A percentile compares a stretch with the other conserved stretches of the same genome.
phyloP scores from a whole-genome alignment of 2,888 invertebrate species.

The Nysson spinosus region DNA sequence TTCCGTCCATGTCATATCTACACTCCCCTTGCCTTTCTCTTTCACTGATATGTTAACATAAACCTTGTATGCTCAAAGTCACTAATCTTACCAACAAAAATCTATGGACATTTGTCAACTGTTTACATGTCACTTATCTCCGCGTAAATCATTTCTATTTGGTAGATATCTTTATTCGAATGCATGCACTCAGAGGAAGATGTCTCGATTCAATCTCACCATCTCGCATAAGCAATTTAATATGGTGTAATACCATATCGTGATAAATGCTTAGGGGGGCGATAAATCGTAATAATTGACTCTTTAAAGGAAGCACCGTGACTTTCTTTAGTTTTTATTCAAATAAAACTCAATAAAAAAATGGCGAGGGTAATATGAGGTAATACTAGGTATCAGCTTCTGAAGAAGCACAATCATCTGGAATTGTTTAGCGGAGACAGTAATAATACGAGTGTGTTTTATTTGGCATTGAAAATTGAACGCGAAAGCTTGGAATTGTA shows the following conservation, averaged over 20 bases:
- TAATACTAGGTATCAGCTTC: conserved; percentile 39
- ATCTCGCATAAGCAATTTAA: conserved; percentile 23
- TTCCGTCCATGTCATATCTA: conserved; percentile 43
- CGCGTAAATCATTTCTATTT: conserved; percentile 36
- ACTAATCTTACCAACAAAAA: conserved; percentile 50
- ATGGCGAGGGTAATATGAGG: conserved; percentile 45
- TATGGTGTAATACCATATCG: conserved; percentile 24
- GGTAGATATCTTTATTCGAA: conserved; percentile 29
- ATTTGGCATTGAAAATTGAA: conserved; percentile 37
- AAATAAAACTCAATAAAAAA: conserved; percentile 36
- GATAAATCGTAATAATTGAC: conserved; percentile 53
- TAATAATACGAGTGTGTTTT: conserved; percentile 41
- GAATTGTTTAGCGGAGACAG: conserved; percentile 43
- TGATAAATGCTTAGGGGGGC: conserved; percentile 31
- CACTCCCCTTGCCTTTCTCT: conserved; percentile 47
- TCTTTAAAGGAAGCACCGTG: conserved; percentile 56
- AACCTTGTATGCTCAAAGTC: conserved; percentile 59
- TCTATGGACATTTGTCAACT: conserved; percentile 43
- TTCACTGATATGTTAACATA: conserved; percentile 52
- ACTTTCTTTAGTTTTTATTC: conserved; percentile 46
- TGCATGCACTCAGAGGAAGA: conserved; percentile 47
- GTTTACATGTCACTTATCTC: conserved; percentile 41
- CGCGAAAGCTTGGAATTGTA: conserved; percentile 50
- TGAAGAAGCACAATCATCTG: conserved; percentile 32
- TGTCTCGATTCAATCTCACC: conserved; percentile 22